Evolutionary conservation across 2,113 vertebrate species (phyloP).

Genomic region (Fregata magnificens): DNA sequence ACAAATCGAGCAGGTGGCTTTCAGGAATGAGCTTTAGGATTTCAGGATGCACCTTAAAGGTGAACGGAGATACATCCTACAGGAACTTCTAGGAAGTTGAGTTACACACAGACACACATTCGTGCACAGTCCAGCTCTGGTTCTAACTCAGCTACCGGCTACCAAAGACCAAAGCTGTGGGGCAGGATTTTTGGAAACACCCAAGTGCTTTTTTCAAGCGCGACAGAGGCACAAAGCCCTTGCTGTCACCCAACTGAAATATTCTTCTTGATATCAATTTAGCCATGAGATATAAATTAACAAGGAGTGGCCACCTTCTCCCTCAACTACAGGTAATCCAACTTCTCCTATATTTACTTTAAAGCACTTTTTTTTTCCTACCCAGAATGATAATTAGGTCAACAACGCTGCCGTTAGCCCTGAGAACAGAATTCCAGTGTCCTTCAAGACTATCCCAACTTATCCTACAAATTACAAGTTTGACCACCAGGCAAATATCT

Average conservation of each 20-base stretch:
- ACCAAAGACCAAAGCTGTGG: neutral
- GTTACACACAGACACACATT: accelerated
- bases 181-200: neutral
- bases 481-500: neutral
- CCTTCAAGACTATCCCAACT: neutral
- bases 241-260: neutral
- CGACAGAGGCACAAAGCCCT: neutral
- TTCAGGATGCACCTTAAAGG: neutral
- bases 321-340: neutral
- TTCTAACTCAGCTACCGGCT: neutral
- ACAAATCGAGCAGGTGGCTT: too few species aligned
- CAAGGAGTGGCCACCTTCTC: neutral
- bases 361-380: neutral
- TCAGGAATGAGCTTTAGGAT: neutral
- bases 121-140: neutral
- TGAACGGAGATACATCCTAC: neutral
- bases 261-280: neutral
- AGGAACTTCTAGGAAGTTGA: neutral
- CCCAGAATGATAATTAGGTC: neutral
- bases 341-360: neutral
- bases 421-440: neutral
- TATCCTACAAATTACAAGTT: neutral
- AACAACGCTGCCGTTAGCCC: neutral
- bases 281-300: neutral
- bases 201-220: neutral